Base-by-base conservation (phyloP, 2,888 invertebrate species). In the Euplagia quadripunctaria region DNA sequence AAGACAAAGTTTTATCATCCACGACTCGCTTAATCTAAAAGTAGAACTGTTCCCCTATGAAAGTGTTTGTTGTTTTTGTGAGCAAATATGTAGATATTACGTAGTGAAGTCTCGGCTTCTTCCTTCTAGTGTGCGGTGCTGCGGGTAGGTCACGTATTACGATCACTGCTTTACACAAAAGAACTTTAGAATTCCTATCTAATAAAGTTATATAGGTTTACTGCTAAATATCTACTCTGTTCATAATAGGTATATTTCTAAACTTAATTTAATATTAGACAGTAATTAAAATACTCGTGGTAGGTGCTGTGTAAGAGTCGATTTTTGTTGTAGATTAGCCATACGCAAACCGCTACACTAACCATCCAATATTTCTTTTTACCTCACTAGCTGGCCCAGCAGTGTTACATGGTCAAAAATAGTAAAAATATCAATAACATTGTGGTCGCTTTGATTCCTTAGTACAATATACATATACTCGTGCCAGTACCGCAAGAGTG, bases 51-150 rank as follows among this genome's bases (percentile, higher is more conserved):
- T 61, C 41, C 11, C 17, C 31, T 66, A 51, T 51, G 11, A 16
- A 66, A 66, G 31, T 41, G 66, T 66, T 66, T 66, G 66, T 51
- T 66, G 17, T 51, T 66, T 66, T 31, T 31, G 66, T 51, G 66
- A 51, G 11, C 11, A 61, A 61, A 55, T n/a, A 31, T 31, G 31
- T 31, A n/a, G 9, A 55, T n/a, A 55, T 55, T n/a, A 55, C 55
- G 55, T 55, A 55, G 8, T n/a, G 41, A 41, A 49, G 31, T 66
- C 31, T 16, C 16, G 46, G 46, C 42, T 12, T 7, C 46, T 20
- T 65, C 20, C 14, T 65, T 6, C 11, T 55, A n/a, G 17, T 20
- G 46, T 43, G 43, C 11, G 41, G 42, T 20, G 14, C 64, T 65
- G 64, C 14, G 31, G 55, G 55, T 55, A n/a, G 55, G 55, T 55